phyloP scores from a whole-genome alignment of 2,797 vertebrate species.

The Pteronotus mesoamericanus region DNA sequence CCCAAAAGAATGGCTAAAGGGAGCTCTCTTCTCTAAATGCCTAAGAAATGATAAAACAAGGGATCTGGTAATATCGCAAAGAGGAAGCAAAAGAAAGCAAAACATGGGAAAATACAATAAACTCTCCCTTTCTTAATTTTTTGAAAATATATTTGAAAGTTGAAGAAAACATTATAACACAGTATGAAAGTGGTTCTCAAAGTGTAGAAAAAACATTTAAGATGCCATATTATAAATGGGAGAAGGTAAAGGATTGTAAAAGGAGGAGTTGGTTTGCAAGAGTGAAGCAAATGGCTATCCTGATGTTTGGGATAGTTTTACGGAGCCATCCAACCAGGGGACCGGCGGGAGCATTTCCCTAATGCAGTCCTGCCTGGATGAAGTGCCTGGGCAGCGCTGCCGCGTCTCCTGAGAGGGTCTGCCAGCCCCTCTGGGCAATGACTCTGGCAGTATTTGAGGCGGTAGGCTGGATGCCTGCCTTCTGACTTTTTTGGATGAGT shows the following conservation, averaged over 20 bases:
- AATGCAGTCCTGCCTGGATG: not conserved
- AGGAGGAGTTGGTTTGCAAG: not conserved
- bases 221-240: not conserved
- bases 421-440: not conserved
- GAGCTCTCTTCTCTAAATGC: not conserved
- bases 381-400: not conserved
- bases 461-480: not conserved
- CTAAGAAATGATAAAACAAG: not conserved
- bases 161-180: not conserved
- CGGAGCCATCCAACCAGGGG: too few species aligned
- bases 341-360: not conserved
- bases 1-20: not conserved
- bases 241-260: not conserved
- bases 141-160: not conserved
- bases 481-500: not conserved
- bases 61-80: not conserved
- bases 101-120: not conserved
- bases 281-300: not conserved
- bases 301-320: too few species aligned
- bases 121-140: not conserved
- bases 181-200: not conserved
- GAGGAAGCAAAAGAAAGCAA: not conserved
- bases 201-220: not conserved
- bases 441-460: not conserved
- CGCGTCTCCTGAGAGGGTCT: not conserved